Base-by-base conservation (phyloP, 2,113 vertebrate species). In the Spea bombifrons region DNA sequence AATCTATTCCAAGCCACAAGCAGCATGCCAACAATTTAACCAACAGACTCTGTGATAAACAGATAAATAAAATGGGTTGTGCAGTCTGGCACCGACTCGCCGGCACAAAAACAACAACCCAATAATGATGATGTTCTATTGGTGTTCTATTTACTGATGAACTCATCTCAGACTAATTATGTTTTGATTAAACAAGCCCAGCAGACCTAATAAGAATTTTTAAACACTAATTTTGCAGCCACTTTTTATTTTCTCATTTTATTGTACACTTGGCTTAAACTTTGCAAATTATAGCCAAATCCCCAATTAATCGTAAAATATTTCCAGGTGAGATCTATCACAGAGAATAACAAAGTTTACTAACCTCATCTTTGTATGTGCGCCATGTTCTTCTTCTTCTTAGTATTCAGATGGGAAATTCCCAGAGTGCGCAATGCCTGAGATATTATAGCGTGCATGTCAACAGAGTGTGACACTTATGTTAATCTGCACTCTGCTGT, bases 401-500 rank as follows among this genome's bases (percentile, higher is more conserved):
- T 90, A 87, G 88, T 87, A 89, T 85, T 90, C 87, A 87, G 87
- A 67, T 73, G 82, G 90, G 84, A 89, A 90, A 87, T 88, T 86
- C 88, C 84, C 86, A 84, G 87, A 82, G 82, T 90, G 84, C 55
- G 86, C 81, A 84, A 84, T 2, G 86, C 87, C 86, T 86, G 86
- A 90, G 88, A 91, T 89, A 86, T 89, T 86, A 88, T 87, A 90
- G 90, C 87, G 87, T 89, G 89, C 92, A 92, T 87, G 88, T 83
- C 86, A 89, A 91, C 84, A 83, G 90, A 96, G 96, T 92, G 91
- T 92, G 94, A 95, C 94, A 94, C 94, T 92, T 88, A 94, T 92
- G 94, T 92, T 96, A 97, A 96, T 96, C 93, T 94, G 90, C 84
- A 82, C 90, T 92, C 92, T 16, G 91, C 91, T 90, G 92, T 93